Percentiles rank a stretch among this genome's conserved stretches.
Evolutionary conservation across 2,797 vertebrate species (phyloP).

Genomic region (Chaetophractus vellerosus): DNA sequence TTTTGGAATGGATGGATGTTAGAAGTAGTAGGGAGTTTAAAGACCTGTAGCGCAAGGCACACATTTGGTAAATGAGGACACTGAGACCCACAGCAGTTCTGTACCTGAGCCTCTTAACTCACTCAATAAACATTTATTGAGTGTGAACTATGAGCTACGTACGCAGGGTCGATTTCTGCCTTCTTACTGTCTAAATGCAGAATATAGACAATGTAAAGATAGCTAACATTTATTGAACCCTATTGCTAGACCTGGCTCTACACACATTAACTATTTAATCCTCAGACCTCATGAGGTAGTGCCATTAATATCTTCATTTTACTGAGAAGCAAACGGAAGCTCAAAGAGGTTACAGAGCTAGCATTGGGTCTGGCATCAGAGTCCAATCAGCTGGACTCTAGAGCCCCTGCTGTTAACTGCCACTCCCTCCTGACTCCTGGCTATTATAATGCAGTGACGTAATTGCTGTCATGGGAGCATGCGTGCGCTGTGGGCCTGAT

Average conservation of each 20-base stretch:
- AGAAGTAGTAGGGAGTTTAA: background rate
- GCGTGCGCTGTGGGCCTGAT: background rate
- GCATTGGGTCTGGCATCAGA: background rate
- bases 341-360: background rate
- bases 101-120: background rate
- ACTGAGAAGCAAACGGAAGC: conserved; percentile 6
- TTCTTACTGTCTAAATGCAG: conserved; percentile 6
- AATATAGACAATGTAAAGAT: background rate
- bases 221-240: background rate
- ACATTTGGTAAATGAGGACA: conserved; percentile 22
- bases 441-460: background rate
- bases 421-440: background rate
- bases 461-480: rapidly evolving
- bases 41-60: background rate
- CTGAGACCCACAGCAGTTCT: background rate
- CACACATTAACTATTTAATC: background rate
- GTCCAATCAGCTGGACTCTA: background rate
- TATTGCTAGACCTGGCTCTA: background rate
- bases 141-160: background rate
- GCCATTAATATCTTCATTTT: background rate
- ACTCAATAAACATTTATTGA: background rate
- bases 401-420: background rate
- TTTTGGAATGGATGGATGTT: background rate
- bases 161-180: background rate
- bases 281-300: background rate